Conservation (phyloP, 2,797 vertebrate genomes). For the Typhlichthys eigenmanni region DNA sequence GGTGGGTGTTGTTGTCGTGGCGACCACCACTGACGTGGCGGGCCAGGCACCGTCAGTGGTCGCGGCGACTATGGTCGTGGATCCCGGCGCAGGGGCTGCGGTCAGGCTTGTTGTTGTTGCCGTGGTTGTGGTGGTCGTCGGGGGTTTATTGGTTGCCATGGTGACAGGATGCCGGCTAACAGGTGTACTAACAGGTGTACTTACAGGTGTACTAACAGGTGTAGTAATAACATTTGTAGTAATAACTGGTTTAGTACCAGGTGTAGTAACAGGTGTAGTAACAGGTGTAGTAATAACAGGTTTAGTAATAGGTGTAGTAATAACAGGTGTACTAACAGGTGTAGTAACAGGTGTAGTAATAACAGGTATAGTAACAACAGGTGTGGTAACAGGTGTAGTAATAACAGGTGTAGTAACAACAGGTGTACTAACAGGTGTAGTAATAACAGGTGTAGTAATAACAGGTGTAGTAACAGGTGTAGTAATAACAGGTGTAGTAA, state of each 20-base stretch:
- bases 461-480: background rate
- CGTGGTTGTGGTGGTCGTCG: slow-evolving; percentile 2
- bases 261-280: background rate
- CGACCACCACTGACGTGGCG: too few species aligned
- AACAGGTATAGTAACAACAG: too few species aligned
- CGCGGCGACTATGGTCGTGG: background rate
- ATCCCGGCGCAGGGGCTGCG: too few species aligned
- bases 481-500: background rate
- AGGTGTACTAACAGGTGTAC: background rate
- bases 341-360: background rate
- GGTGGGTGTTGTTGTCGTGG: slow-evolving; percentile 24
- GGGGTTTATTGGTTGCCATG: background rate
- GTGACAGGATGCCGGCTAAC: too few species aligned
- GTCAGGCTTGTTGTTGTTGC: background rate
- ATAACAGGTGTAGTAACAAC: background rate
- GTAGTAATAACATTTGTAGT: background rate
- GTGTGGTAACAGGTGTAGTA: too few species aligned
- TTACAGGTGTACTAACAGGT: background rate
- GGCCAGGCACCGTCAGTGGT: too few species aligned
- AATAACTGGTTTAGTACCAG: too few species aligned
- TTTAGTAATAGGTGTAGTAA: background rate
- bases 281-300: slow-evolving; percentile 9
- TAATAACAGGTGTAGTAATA: background rate
- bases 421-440: slow-evolving; percentile 1
- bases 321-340: slow-evolving; percentile 1